Percentiles rank a stretch among this genome's conserved stretches.
Evolutionary conservation across 2,113 vertebrate species (phyloP).

Genomic region (Capricornis sumatraensis): DNA sequence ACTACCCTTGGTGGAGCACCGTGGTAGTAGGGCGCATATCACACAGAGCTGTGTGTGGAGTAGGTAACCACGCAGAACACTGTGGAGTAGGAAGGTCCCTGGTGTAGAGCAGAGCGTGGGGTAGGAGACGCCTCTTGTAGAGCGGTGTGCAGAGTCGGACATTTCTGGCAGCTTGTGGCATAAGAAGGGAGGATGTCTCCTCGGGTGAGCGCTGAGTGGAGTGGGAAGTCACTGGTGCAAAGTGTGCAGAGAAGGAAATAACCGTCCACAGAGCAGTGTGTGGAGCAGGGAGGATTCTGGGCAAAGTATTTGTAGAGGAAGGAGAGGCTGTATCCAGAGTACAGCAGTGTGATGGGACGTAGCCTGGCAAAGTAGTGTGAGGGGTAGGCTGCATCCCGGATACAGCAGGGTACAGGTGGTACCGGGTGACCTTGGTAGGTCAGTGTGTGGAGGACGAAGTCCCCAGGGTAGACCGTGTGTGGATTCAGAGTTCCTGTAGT

Average conservation of each 20-base stretch:
- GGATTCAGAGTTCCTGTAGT: background rate
- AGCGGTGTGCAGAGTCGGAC: background rate
- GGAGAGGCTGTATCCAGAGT: background rate
- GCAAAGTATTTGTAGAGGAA: background rate
- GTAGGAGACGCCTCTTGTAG: rapidly evolving
- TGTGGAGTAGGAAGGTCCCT: background rate
- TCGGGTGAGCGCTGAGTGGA: background rate
- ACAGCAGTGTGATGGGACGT: background rate
- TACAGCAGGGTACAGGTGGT: background rate
- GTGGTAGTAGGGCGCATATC: rapidly evolving
- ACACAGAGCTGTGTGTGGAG: background rate
- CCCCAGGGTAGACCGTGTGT: background rate
- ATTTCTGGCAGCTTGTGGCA: background rate
- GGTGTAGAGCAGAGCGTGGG: background rate
- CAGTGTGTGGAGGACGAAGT: background rate
- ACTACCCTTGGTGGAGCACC: background rate
- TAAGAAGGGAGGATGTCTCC: background rate
- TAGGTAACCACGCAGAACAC: rapidly evolving
- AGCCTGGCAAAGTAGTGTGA: background rate
- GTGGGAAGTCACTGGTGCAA: background rate
- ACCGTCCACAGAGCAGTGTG: background rate
- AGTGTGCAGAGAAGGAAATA: background rate
- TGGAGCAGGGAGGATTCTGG: background rate
- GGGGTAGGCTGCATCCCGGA: background rate
- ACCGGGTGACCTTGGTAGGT: background rate